Evolutionary conservation across 2,888 invertebrate genomes (phyloP).

Genomic region (Ophion ventricosus): DNA sequence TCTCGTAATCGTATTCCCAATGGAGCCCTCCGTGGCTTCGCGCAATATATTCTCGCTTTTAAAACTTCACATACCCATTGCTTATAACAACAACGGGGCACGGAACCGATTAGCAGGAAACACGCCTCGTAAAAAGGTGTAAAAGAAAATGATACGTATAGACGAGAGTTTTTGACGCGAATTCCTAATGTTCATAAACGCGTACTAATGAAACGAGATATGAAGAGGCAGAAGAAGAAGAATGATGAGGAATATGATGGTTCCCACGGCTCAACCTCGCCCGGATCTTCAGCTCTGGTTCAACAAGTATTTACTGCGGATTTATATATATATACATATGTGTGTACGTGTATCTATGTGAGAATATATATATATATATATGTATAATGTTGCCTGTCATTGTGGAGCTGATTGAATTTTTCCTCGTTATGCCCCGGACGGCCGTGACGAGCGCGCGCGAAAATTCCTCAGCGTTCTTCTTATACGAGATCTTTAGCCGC

Average conservation of each 20-base stretch:
- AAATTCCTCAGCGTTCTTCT: conserved; percentile 49
- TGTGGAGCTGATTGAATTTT: conserved; percentile 47
- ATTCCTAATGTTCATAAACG: background rate
- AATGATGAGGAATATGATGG: conserved; percentile 35
- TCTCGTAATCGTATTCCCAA: conserved; percentile 50
- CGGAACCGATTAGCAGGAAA: conserved; percentile 25
- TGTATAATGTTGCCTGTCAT: conserved; percentile 8
- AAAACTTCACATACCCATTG: conserved; percentile 22
- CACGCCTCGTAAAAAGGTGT: conserved; percentile 17
- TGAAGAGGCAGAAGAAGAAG: conserved; percentile 6
- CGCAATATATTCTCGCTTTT: conserved; percentile 40
- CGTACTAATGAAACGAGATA: conserved; percentile 25
- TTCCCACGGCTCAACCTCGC: conserved; percentile 52
- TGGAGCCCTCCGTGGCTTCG: conserved; percentile 43
- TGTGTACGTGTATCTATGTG: background rate
- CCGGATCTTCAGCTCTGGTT: conserved; percentile 41
- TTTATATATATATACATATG: background rate
- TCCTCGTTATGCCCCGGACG: conserved; percentile 40
- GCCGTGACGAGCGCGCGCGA: conserved; percentile 27
- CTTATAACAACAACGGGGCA: background rate
- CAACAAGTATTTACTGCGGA: conserved; percentile 51
- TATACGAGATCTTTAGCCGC: conserved; percentile 43
- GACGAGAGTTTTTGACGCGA: conserved; percentile 18
- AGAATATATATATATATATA: background rate
- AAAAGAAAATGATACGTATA: background rate